Evolutionary conservation across 2,888 invertebrate species (phyloP).

Genomic region (Corythucha ciliata): DNA sequence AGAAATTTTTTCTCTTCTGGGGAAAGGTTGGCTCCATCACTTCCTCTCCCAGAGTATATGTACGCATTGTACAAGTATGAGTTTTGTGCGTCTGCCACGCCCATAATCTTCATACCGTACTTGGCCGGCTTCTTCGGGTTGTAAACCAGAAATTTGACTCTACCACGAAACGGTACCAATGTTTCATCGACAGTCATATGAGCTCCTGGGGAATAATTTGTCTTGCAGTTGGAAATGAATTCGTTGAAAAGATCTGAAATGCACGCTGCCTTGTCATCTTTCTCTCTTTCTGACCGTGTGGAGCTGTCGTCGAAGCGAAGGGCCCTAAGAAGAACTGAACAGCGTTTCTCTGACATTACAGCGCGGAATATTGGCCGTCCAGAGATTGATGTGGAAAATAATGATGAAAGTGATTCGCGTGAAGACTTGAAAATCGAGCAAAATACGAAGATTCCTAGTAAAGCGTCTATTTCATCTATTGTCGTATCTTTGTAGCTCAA

Average conservation of each 20-base stretch:
- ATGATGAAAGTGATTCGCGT: not conserved
- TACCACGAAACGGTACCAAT: slow-evolving; percentile 18
- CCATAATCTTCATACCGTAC: slow-evolving; percentile 17
- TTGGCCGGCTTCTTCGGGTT: slow-evolving; percentile 23
- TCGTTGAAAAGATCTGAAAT: slow-evolving; percentile 10
- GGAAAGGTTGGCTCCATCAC: too few species aligned
- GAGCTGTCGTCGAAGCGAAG: not conserved
- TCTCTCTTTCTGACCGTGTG: too few species aligned
- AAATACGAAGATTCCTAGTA: not conserved
- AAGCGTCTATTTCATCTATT: slow-evolving; percentile 2
- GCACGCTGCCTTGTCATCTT: too few species aligned
- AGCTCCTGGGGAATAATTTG: slow-evolving; percentile 10
- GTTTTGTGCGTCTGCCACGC: slow-evolving; percentile 12
- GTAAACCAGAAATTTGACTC: slow-evolving; percentile 13
- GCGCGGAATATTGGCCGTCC: slow-evolving; percentile 7
- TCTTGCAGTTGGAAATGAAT: slow-evolving; percentile 18
- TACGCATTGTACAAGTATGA: too few species aligned
- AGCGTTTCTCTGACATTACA: slow-evolving; percentile 1
- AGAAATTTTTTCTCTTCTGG: too few species aligned
- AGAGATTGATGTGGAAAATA: slow-evolving; percentile 3
- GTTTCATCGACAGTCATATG: slow-evolving; percentile 21
- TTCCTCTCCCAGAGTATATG: too few species aligned
- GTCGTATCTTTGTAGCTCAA: not conserved
- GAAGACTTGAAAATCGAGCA: slow-evolving; percentile 1
- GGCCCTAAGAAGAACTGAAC: slow-evolving; percentile 1